A percentile compares a stretch with the other conserved stretches of the same genome.
Evolutionary conservation across 2,888 invertebrate genomes (phyloP).

Genomic region (Corbicula japonica): DNA sequence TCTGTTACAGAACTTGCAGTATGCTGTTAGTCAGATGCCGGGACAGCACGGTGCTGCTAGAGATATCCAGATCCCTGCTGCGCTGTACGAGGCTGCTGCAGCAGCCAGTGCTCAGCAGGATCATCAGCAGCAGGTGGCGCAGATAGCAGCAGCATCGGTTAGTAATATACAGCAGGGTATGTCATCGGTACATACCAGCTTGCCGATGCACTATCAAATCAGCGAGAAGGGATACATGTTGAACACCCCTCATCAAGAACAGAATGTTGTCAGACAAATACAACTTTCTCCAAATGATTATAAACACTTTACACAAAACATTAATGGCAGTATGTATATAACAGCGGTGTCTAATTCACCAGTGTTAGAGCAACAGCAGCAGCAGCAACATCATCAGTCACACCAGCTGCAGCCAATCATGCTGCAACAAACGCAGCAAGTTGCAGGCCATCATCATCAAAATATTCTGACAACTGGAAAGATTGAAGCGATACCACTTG

Average conservation of each 20-base stretch:
- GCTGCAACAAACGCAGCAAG: slow-evolving; percentile 50
- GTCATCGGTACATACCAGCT: slow-evolving; percentile 52
- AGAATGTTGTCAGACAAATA: slow-evolving; percentile 49
- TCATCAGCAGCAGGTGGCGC: slow-evolving; percentile 57
- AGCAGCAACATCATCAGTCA: slow-evolving; percentile 50
- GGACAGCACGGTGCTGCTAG: slow-evolving; percentile 38
- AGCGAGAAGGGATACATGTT: slow-evolving; percentile 62
- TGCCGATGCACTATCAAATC: slow-evolving; percentile 56
- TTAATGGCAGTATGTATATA: slow-evolving; percentile 63
- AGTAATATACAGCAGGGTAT: slow-evolving; percentile 48
- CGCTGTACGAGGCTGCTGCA: slow-evolving; percentile 67
- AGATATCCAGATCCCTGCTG: slow-evolving; percentile 64
- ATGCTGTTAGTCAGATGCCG: slow-evolving; percentile 57
- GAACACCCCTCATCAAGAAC: slow-evolving; percentile 53
- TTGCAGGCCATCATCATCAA: slow-evolving; percentile 59
- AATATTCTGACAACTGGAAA: slow-evolving; percentile 35
- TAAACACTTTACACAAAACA: slow-evolving; percentile 64
- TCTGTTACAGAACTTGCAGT: slow-evolving; percentile 58
- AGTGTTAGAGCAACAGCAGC: slow-evolving; percentile 52
- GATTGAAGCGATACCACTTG: slow-evolving; percentile 40
- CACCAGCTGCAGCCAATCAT: slow-evolving; percentile 52
- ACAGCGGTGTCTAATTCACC: slow-evolving; percentile 53
- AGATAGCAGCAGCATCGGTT: slow-evolving; percentile 41
- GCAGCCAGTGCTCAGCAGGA: slow-evolving; percentile 56
- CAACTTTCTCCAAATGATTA: slow-evolving; percentile 66